These are phyloP conservation scores for Tuberolachnus salignus DNA, from an alignment of 2,888 invertebrate species.

Conservation along the genomic window DNA sequence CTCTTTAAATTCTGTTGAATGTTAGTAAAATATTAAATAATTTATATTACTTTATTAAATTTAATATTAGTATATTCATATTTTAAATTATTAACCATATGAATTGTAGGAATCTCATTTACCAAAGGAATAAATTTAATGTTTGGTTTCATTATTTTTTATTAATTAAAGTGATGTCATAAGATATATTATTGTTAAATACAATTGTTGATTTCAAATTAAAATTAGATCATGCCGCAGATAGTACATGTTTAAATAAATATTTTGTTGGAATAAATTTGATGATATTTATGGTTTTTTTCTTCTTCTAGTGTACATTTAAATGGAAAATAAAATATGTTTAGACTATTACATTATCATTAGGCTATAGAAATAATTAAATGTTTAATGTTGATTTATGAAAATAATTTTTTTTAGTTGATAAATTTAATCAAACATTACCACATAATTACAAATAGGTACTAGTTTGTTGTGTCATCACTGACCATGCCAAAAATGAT, in stretches of 20 bases:
- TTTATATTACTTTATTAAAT: background rate
- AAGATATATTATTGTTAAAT: conserved; percentile 23
- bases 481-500: too few species aligned
- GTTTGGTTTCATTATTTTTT: conserved; percentile 26
- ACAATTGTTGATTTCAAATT: conserved; percentile 31
- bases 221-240: conserved; percentile 26
- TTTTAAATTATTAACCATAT: background rate
- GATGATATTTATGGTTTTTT: conserved; percentile 13
- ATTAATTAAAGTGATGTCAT: conserved; percentile 20
- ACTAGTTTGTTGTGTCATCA: background rate
- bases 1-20: too few species aligned
- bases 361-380: background rate
- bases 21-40: background rate
- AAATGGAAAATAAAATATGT: conserved; percentile 8
- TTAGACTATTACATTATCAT: conserved; percentile 5
- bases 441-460: background rate
- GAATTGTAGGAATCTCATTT: background rate
- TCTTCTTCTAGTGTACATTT: conserved; percentile 2
- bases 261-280: background rate
- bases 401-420: background rate
- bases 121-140: conserved; percentile 18
- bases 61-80: background rate
- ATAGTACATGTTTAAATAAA: background rate
- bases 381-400: conserved; percentile 5
- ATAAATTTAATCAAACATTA: background rate